phyloP scores from a whole-genome alignment of 1,140 invertebrate species.

The Saxidomus purpurata region DNA sequence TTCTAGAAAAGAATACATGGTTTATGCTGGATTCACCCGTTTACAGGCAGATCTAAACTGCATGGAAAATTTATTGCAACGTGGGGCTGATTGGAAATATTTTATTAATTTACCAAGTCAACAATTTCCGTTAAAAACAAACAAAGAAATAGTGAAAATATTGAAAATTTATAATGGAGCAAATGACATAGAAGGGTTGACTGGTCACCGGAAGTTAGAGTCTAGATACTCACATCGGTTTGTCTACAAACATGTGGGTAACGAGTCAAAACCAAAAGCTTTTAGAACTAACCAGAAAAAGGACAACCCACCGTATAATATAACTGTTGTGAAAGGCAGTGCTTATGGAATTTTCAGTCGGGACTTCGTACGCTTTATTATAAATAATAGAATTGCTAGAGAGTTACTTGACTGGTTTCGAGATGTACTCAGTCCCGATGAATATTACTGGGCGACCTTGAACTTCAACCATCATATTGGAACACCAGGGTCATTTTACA shows the following conservation, averaged over 20 bases:
- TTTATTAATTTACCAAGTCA: constrained; percentile 80
- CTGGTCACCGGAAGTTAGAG: constrained; percentile 43
- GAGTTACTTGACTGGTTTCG: constrained; percentile 77
- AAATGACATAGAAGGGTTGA: constrained; percentile 75
- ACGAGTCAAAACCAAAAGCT: constrained; percentile 27
- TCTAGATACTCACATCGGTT: constrained; percentile 34
- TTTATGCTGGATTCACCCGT: constrained; percentile 71
- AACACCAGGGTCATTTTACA: constrained; percentile 74
- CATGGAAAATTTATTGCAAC: constrained; percentile 72
- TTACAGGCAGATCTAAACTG: constrained; percentile 79
- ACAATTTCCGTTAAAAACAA: constrained; percentile 81
- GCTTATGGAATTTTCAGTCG: constrained; percentile 82
- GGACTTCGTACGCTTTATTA: constrained; percentile 77
- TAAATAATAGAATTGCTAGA: constrained; percentile 69
- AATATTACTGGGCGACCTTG: constrained; percentile 80
- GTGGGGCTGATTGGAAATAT: constrained; percentile 76
- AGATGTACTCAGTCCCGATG: constrained; percentile 80
- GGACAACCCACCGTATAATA: constrained; percentile 71
- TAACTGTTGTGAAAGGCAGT: constrained; percentile 80
- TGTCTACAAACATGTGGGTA: constrained; percentile 6
- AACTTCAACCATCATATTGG: constrained; percentile 75
- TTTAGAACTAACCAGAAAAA: constrained; percentile 68
- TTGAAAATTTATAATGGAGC: constrained; percentile 75
- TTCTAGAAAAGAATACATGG: constrained; percentile 69
- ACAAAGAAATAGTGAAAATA: constrained; percentile 77